Evolutionary conservation across 1,140 invertebrate genomes (phyloP), one percentile per base, ranked within the genome.

Genomic region (Plodia interpunctella): DNA sequence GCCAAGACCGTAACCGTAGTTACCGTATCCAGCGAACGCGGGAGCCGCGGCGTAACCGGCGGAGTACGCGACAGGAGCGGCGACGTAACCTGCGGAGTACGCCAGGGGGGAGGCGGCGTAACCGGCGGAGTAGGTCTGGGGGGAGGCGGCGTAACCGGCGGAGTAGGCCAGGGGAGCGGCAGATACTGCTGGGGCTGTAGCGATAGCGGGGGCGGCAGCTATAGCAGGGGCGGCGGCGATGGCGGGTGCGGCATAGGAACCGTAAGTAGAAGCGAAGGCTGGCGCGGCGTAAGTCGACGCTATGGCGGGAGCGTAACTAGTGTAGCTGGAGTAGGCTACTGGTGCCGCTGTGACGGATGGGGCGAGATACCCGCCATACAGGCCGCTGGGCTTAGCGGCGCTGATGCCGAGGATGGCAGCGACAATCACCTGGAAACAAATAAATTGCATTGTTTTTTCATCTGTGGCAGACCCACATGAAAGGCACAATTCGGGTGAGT

Each of bases 21-120:
- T 55, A 3, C 38, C 38, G 10, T 44, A 44, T 13, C 9, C 49
- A 13, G 11, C 17, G 20, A 19, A 52, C 11, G 60, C 50, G 5
- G 38, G 32, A 49, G 55, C 32, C 6, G 55, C 38, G 8, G 19
- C 51, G 21, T 53, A 44, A 13, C 57, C 60, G 5, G 62, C 55
- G 18, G 63, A 28, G 57, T 70, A 68, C 1, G 66, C 55, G 8
- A 55, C 49, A 9, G 60, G 55, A 0, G 63, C 21, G 21, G 55
- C 55, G n/a, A 56, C 44, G 38, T 44, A 44, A 17, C 55, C 59
- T 20, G 49, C 44, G 21, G 38, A 44, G 38, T 44, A 44, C 10
- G 38, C 38, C 10, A 44, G 3, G 15, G 76, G 70, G 17, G 68
- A 52, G 5, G 59, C 68, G 6, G 66, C 8, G 10, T 44, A 44